phyloP scores from a whole-genome alignment of 2,888 invertebrate genomes.

The Argyresthia albistria region DNA sequence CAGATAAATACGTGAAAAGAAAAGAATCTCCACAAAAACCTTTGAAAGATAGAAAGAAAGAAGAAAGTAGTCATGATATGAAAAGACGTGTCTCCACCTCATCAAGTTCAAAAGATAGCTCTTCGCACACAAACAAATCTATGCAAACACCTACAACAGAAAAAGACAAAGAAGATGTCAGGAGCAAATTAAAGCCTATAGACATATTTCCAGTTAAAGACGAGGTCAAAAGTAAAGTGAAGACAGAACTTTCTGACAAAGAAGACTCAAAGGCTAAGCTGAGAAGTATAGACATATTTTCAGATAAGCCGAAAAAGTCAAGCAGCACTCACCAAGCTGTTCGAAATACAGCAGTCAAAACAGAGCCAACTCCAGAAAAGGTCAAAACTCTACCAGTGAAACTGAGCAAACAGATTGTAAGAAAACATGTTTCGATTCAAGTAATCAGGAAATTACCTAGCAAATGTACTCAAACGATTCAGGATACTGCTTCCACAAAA shows the following conservation, averaged over 20 bases:
- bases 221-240: background rate
- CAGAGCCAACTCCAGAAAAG: conserved; percentile 14
- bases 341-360: conserved; percentile 39
- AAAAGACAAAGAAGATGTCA: background rate
- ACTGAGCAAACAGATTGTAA: conserved; percentile 8
- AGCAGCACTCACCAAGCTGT: conserved; percentile 32
- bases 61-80: conserved; percentile 5
- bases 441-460: conserved; percentile 25
- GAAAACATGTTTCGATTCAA: conserved; percentile 31
- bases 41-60: background rate
- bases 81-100: conserved; percentile 27
- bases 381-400: conserved; percentile 10
- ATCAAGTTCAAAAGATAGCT: conserved; percentile 36
- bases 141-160: background rate
- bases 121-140: background rate
- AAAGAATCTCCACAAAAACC: conserved; percentile 31
- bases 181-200: too few species aligned
- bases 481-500: conserved; percentile 21
- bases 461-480: conserved; percentile 38
- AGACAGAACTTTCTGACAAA: conserved; percentile 18
- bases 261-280: conserved; percentile 40
- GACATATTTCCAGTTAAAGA: too few species aligned
- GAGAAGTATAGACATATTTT: conserved; percentile 54
- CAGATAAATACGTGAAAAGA: conserved; percentile 55
- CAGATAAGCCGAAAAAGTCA: conserved; percentile 36